Conservation (phyloP, 2,113 vertebrate species). For the Odobenus rosmarus region DNA sequence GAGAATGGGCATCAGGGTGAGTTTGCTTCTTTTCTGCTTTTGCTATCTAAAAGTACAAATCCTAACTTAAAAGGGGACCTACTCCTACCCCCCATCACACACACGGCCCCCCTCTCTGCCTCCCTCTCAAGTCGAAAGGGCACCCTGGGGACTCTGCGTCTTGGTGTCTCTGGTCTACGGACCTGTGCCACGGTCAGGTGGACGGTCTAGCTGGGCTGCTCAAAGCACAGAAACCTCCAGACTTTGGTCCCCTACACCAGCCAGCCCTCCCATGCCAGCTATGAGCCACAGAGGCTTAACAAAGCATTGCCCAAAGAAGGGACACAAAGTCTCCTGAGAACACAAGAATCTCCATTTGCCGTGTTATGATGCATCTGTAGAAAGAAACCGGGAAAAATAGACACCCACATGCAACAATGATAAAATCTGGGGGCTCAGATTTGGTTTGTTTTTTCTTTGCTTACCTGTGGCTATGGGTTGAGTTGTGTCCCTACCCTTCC, state of each 20-base stretch:
- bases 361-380: fast-evolving
- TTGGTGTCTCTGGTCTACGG: neutral
- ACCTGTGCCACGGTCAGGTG: neutral
- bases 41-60: neutral
- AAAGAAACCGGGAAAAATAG: neutral
- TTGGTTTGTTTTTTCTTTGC: neutral
- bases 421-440: fast-evolving
- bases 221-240: neutral
- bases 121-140: neutral
- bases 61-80: neutral
- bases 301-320: neutral
- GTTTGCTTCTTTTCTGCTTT: neutral
- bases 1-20: fast-evolving
- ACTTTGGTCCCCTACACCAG: neutral
- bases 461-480: neutral
- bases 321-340: fast-evolving
- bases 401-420: fast-evolving
- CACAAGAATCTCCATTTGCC: fast-evolving
- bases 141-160: fast-evolving
- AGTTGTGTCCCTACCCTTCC: too few relatives aligned
- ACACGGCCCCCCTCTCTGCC: neutral
- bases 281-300: neutral
- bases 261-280: too few relatives aligned
- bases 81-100: too few relatives aligned
- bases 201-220: neutral